phyloP scores from a whole-genome alignment of 2,113 vertebrate genomes.

The Speoplatyrhinus poulsoni region DNA sequence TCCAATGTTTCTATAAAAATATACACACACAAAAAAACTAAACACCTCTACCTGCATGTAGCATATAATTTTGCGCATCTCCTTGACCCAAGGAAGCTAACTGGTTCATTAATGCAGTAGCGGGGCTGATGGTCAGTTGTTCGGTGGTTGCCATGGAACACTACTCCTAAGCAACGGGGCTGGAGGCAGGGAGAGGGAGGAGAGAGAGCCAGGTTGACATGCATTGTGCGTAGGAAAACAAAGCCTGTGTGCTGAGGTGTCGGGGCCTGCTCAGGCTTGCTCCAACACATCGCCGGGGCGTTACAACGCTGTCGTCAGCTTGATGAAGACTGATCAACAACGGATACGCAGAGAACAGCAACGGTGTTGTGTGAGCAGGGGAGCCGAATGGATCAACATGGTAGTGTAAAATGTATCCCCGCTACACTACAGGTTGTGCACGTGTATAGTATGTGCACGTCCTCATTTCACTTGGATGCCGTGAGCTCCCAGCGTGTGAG shows the following conservation, averaged over 20 bases:
- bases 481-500: constrained; percentile 64
- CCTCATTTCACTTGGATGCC: constrained; percentile 40
- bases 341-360: constrained; percentile 10
- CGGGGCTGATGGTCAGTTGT: constrained; percentile 8
- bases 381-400: constrained; percentile 8
- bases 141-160: constrained; percentile 29
- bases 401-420: constrained; percentile 1
- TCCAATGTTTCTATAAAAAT: no score
- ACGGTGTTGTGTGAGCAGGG: background rate
- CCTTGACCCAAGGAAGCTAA: no score
- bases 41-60: no score
- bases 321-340: constrained; percentile 19
- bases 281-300: constrained; percentile 11
- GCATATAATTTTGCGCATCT: no score
- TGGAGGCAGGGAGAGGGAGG: constrained; percentile 35
- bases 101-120: no score
- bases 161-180: constrained; percentile 34
- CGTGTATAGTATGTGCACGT: constrained; percentile 1
- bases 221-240: constrained; percentile 42
- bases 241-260: constrained; percentile 45
- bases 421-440: background rate
- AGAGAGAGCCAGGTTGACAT: constrained; percentile 31
- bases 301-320: constrained; percentile 27
- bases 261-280: constrained; percentile 49
- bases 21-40: no score